Evolutionary conservation across 2,113 vertebrate genomes (phyloP).

Genomic region (Tachuris rubrigastra): DNA sequence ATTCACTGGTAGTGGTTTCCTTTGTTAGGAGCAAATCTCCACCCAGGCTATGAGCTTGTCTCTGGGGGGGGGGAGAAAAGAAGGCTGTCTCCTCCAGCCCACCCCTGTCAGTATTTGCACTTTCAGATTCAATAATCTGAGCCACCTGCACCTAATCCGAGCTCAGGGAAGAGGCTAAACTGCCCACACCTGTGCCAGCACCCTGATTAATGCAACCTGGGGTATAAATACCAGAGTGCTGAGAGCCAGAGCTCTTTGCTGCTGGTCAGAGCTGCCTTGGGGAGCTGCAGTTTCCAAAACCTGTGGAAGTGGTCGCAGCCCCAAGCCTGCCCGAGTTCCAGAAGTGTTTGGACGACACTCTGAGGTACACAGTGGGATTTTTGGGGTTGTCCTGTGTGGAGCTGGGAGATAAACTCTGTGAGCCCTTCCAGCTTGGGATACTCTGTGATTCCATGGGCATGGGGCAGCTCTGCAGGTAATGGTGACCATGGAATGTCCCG

Average conservation of each 20-base stretch:
- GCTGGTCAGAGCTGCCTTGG: neutral
- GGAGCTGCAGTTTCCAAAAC: neutral
- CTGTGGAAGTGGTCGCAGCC: too few species aligned
- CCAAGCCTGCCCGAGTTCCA: neutral
- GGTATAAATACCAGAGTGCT: too few species aligned
- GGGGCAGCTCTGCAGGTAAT: neutral
- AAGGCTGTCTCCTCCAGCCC: neutral
- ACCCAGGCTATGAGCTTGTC: neutral
- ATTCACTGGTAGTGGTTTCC: neutral
- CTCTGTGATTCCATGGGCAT: neutral
- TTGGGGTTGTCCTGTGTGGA: neutral
- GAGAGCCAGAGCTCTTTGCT: neutral
- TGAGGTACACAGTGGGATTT: neutral
- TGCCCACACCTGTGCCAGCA: neutral
- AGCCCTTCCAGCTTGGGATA: neutral
- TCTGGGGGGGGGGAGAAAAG: neutral
- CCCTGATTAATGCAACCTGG: neutral
- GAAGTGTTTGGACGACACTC: neutral
- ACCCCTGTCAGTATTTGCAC: neutral
- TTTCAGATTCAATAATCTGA: neutral
- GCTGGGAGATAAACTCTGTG: neutral
- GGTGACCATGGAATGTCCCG: neutral
- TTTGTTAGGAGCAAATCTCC: neutral
- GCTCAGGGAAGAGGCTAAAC: neutral
- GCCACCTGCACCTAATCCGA: neutral